Evolutionary conservation across 2,797 vertebrate species (phyloP).

Genomic region (Microhierax caerulescens): DNA sequence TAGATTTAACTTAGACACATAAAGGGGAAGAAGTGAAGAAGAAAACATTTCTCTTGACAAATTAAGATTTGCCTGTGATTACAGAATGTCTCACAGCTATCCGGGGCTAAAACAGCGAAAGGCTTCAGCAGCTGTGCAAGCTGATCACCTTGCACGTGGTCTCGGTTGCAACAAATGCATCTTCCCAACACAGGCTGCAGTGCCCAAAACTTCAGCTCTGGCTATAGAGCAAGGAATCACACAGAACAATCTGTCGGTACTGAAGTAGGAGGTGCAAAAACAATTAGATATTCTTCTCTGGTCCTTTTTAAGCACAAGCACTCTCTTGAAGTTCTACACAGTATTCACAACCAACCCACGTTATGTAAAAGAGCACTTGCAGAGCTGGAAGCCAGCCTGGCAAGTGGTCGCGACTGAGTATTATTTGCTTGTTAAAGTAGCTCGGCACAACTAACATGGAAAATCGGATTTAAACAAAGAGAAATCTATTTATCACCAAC

Average conservation of each 20-base stretch:
- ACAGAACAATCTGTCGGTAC: not conserved
- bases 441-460: not conserved
- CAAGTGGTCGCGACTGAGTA: not conserved
- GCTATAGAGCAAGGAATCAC: not conserved
- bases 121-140: not conserved
- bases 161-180: not conserved
- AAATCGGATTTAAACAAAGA: not conserved
- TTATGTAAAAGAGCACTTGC: not conserved
- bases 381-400: not conserved
- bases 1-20: not conserved
- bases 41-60: not conserved
- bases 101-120: not conserved
- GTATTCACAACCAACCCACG: not conserved
- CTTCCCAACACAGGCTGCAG: not conserved
- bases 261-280: not conserved
- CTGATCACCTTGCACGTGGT: not conserved
- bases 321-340: not conserved
- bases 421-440: not conserved
- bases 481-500: not conserved
- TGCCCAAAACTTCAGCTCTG: not conserved
- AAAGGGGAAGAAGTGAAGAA: not conserved
- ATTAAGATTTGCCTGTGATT: not conserved
- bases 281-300: not conserved
- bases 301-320: not conserved
- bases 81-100: not conserved